Conservation (phyloP, 23 tunicate species). For the Oikopleura albicans region DNA sequence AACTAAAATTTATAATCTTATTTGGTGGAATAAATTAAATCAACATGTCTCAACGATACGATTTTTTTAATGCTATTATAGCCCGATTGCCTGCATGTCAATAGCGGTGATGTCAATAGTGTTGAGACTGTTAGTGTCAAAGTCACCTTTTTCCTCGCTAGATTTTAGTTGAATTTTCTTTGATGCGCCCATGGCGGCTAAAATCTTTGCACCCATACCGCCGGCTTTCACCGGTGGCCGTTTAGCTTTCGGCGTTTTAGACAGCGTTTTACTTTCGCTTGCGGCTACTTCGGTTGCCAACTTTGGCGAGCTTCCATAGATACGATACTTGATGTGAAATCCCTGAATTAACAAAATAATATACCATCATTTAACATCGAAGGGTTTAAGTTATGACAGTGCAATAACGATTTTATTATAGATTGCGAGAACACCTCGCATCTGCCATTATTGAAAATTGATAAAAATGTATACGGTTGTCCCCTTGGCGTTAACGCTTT, state of each 20-base stretch:
- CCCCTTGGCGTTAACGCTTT: too few species aligned
- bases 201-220: not conserved
- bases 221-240: not conserved
- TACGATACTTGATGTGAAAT: constrained; percentile 3
- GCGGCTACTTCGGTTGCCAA: not conserved
- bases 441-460: too few species aligned
- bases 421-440: too few species aligned
- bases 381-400: too few species aligned
- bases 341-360: not conserved
- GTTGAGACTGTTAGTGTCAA: not conserved
- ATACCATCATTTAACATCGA: too few species aligned
- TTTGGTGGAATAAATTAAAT: too few species aligned
- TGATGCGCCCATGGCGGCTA: not conserved
- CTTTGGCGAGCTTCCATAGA: not conserved
- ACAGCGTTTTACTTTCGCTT: not conserved
- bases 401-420: too few species aligned
- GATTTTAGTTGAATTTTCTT: not conserved
- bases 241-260: not conserved
- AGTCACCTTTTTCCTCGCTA: not conserved
- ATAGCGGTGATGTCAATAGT: too few species aligned
- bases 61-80: too few species aligned
- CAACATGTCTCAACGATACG: too few species aligned
- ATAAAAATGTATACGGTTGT: too few species aligned
- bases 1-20: too few species aligned
- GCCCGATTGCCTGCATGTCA: not conserved